These are phyloP conservation scores for Orthosia cruda DNA, from an alignment of 2,888 invertebrate genomes.

Conservation along the genomic window DNA sequence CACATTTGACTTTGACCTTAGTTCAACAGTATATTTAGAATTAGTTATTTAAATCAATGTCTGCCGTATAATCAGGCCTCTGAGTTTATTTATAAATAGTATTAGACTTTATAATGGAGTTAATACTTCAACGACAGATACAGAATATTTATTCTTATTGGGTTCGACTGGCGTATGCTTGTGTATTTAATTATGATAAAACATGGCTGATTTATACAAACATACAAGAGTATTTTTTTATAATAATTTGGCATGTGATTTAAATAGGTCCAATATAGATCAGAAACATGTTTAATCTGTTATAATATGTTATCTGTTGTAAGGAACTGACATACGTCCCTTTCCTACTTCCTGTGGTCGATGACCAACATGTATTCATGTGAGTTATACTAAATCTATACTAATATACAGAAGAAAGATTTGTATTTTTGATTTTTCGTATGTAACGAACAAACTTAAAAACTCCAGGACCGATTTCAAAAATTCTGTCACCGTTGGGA, in stretches of 20 bases:
- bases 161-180: not conserved
- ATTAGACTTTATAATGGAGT: conserved; percentile 55
- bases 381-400: too few relatives aligned
- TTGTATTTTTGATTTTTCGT: too few relatives aligned
- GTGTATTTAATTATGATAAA: conserved; percentile 8
- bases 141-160: conserved; percentile 39
- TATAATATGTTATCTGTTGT: too few relatives aligned
- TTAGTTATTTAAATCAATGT: conserved; percentile 51
- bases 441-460: too few relatives aligned
- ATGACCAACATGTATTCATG: too few relatives aligned
- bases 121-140: conserved; percentile 35
- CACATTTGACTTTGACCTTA: not conserved
- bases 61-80: conserved; percentile 35
- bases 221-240: not conserved
- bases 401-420: too few relatives aligned
- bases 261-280: not conserved
- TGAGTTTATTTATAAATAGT: conserved; percentile 29
- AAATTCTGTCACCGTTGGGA: too few relatives aligned
- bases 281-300: not conserved
- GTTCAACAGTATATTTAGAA: conserved; percentile 11
- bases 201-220: conserved; percentile 2
- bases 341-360: too few relatives aligned
- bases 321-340: too few relatives aligned
- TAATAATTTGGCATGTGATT: not conserved
- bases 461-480: too few relatives aligned